Evolutionary conservation across 2,113 vertebrate genomes (phyloP).

Genomic region (Heloderma charlesbogerti): DNA sequence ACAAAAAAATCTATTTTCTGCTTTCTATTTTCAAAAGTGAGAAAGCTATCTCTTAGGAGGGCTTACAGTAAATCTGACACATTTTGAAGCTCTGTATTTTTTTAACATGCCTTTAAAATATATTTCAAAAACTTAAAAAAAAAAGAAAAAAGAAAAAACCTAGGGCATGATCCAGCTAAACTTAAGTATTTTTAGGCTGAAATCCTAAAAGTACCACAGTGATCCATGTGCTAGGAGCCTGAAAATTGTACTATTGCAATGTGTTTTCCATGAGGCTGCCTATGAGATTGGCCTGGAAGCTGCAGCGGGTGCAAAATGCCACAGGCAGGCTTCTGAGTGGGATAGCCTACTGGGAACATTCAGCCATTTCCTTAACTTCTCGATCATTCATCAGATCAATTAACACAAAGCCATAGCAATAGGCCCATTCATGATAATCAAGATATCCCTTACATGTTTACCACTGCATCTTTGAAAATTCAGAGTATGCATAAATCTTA

Average conservation of each 20-base stretch:
- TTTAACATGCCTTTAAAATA: slow-evolving; percentile 64
- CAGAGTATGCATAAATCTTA: slow-evolving; percentile 41
- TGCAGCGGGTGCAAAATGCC: too few species aligned
- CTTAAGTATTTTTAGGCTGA: neutral
- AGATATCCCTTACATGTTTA: neutral
- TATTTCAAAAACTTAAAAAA: slow-evolving; percentile 54
- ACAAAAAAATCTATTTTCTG: slow-evolving; percentile 70
- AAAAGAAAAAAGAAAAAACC: slow-evolving; percentile 5
- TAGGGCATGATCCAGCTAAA: neutral
- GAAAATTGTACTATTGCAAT: too few species aligned
- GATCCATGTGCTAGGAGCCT: too few species aligned
- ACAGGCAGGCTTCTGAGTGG: too few species aligned
- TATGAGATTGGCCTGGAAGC: too few species aligned
- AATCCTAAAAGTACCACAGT: neutral
- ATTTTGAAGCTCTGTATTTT: slow-evolving; percentile 61
- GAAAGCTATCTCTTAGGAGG: slow-evolving; percentile 71
- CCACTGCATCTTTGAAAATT: neutral
- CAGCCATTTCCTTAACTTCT: neutral
- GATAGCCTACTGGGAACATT: neutral
- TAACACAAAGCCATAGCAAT: neutral
- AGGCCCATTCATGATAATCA: neutral
- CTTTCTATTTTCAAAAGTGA: slow-evolving; percentile 68
- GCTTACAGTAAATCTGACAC: slow-evolving; percentile 67
- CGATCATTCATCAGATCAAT: neutral
- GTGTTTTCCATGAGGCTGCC: too few species aligned